These are phyloP conservation scores for Petrolisthes cinctipes DNA, from an alignment of 2,888 invertebrate genomes.

Conservation along the genomic window DNA sequence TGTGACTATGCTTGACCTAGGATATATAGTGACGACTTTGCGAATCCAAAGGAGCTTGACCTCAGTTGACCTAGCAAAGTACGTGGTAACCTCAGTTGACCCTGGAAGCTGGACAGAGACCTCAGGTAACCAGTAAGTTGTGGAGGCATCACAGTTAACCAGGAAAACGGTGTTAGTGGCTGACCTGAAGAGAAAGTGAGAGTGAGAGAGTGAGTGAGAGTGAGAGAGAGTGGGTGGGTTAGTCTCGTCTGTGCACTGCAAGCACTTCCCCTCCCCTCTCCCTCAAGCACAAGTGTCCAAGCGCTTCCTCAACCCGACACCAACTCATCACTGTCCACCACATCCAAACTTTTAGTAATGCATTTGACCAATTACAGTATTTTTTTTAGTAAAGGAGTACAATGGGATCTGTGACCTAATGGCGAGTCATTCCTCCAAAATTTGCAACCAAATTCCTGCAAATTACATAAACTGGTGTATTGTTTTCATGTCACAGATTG, in stretches of 20 bases:
- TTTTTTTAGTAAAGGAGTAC: no score
- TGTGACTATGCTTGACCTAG: no score
- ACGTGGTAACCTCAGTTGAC: slow-evolving; percentile 29
- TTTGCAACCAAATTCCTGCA: no score
- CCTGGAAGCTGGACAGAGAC: slow-evolving; percentile 19
- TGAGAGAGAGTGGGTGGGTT: slow-evolving; percentile 9
- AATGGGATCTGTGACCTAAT: no score
- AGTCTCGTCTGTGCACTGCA: slow-evolving; percentile 5
- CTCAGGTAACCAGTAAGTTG: background rate
- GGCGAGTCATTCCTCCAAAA: no score
- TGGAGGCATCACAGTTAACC: background rate
- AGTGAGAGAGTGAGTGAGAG: background rate
- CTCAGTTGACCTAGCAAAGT: background rate
- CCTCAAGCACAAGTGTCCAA: slow-evolving; percentile 28
- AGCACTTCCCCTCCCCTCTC: slow-evolving; percentile 29
- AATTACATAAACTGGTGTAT: no score
- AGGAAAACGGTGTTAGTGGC: background rate
- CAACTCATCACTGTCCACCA: slow-evolving; percentile 33
- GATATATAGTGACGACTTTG: no score
- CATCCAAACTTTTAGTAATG: background rate
- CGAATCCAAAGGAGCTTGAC: background rate
- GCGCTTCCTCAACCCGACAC: slow-evolving; percentile 37
- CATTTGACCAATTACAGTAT: no score
- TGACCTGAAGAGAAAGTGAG: background rate
- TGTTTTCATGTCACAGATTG: no score